Evolutionary conservation across 2,888 invertebrate genomes (phyloP), one percentile per base, ranked within the genome.

Genomic region (Ectemnius cavifrons): DNA sequence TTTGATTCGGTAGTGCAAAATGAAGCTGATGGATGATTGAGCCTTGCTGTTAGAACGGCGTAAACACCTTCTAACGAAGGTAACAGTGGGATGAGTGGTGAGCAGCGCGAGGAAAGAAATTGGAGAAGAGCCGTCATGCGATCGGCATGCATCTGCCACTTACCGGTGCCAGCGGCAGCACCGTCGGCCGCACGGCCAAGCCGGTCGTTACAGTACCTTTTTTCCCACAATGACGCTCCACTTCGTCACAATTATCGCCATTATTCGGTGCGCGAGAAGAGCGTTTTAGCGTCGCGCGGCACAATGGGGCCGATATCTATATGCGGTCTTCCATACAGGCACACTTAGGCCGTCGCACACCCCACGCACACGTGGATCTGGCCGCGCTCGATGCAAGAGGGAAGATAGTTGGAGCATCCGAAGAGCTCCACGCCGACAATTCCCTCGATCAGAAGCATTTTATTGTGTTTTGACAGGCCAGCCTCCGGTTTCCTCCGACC

Each of bases 241-340:
- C 89, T 90, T 90, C 86, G 88, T 87, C 84, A 90, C 90, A 90
- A 90, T 90, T 90, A 89, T 89, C 89, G 87, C 88, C 84, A 88
- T 88, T 89, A 89, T 88, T 85, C 84, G 84, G 68, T 75, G 79
- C 37, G 37, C 80, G 79, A 84, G 84, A 81, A 83, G 84, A 88
- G 83, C 88, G 84, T 87, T 89, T 89, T 87, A 88, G 86, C 82
- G 80, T 37, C 37, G 70, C 79, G 76, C 79, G 73, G 69, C 80
- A 84, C 87, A 85, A 86, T 85, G 81, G 73, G 8, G 63, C 79
- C 81, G 69, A 78, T 81, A 79, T 81, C 81, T 83, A 73, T 84
- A 79, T 75, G 71, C 71, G 59, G 59, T 71, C 18, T 58, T 37
- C 8, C 37, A 65, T 56, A 14, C 16, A 63, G 27, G 18, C 63